Base-by-base conservation (phyloP, 2,797 vertebrate genomes). In the Lithobates pipiens region DNA sequence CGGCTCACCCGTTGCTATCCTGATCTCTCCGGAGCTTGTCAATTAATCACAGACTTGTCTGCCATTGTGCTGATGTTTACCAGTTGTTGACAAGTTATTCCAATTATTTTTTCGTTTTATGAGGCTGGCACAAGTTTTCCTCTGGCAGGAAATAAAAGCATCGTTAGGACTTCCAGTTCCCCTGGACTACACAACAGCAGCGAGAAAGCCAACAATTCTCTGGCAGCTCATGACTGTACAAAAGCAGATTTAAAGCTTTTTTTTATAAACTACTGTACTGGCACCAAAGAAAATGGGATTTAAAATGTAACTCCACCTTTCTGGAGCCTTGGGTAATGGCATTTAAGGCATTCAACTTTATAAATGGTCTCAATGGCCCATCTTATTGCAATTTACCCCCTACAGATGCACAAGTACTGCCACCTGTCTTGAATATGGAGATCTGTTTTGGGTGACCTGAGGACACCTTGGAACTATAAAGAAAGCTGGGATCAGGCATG, bases 101-200 rank as follows among this genome's bases (percentile, higher is more conserved):
- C 68, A 78, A 85, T 85, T 78, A 85, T 71, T 85, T 77, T 82
- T 78, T 73, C 44, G 57, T 74, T 85, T 85, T 79, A 85, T 77
- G 50, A 85, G 76, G 21, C 83, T 85, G 83, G 83, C 83, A 85
- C 44, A 69, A 65, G 23, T 8, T 34, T 13, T 57, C 42, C 72
- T 46, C 67, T 85, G 83, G 83, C 83, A 85, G 18, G 15, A 65
- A 44, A n/a, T 42, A 32, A 72, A 73, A 71, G 36, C 68, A 71
- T 84, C n/a, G 25, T 50, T 78, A 77, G 83, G 54, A 78, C 76
- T 78, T 78, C 76, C 67, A 25, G 75, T 77, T 61, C 74, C 77
- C 46, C 74, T 78, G 76, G 50, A 78, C 69, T 10, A n/a, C 36
- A 34, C 16, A 57, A 42, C 65, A 16, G 32, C 23, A 77, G 25